Base-by-base conservation (phyloP, 2,888 invertebrate species). In the Ctena decussata region DNA sequence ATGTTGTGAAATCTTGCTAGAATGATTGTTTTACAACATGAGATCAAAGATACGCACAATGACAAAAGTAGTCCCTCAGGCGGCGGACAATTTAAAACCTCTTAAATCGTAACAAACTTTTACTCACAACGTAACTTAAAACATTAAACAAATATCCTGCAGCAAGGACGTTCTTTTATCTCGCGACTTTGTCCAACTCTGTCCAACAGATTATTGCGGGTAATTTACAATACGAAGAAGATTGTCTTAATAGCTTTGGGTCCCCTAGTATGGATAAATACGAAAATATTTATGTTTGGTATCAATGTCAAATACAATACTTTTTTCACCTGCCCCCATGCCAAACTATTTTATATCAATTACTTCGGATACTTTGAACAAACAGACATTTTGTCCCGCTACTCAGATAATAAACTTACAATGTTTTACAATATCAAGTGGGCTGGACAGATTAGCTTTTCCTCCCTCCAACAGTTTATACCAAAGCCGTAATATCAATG, bases 61-160 rank as follows among this genome's bases (percentile, higher is more conserved):
- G 49, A 72, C 30, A 27, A 74, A 75, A 75, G 49, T 39, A 60
- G 49, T 37, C 75, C 75, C 75, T 60, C 57, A 27, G 57, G 75
- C 37, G 41, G 39, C 39, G 6, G 37, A 39, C 37, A 37, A 39
- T 75, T 39, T 60, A 18, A 75, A 39, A 60, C 57, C 53, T 37
- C 46, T 75, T 75, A 75, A 75, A 75, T n/a, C 35, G 21, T 60
- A 35, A 53, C 24, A 53, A 75, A 49, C 57, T 53, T 53, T 37
- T 53, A 32, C 35, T 12, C 24, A 24, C 12, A 35, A 65, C 39
- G 57, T 49, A 75, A 75, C 75, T 75, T 74, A 75, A 75, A 75
- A 75, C 75, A 75, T 75, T 75, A 75, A 37, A 75, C 30, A 57
- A 75, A 75, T 57, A 75, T 37, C 75, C 75, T 18, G 8, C 24